phyloP scores from a whole-genome alignment of 2,888 invertebrate genomes.

The Cephus runcator region DNA sequence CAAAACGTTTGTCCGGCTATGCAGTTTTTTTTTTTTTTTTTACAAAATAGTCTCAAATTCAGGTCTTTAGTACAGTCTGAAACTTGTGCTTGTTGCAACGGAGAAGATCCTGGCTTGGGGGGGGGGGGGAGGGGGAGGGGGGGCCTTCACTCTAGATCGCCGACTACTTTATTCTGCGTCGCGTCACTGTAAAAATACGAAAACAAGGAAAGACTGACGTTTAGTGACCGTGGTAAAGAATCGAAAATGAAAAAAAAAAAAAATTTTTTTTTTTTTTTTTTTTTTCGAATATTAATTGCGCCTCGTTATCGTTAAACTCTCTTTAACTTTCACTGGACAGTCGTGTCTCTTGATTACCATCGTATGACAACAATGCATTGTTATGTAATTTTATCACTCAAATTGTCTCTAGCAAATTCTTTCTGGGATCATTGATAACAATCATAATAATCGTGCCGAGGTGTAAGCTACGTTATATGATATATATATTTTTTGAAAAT shows the following conservation, averaged over 20 bases:
- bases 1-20: background rate
- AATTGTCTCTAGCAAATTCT: background rate
- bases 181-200: slow-evolving; percentile 60
- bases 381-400: background rate
- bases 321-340: background rate
- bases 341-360: background rate
- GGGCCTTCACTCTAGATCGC: background rate
- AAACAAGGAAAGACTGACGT: slow-evolving; percentile 5
- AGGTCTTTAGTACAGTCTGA: slow-evolving; percentile 15
- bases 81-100: slow-evolving; percentile 62
- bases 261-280: background rate
- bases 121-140: background rate
- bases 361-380: background rate
- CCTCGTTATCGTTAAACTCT: background rate
- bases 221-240: slow-evolving; percentile 10
- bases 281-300: background rate
- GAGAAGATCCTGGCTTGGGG: slow-evolving; percentile 39
- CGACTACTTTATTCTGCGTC: slow-evolving; percentile 41
- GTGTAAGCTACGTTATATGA: background rate
- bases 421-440: background rate
- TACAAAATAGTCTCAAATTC: slow-evolving; percentile 1
- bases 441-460: background rate
- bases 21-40: slow-evolving; percentile 9
- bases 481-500: background rate
- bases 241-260: background rate